phyloP scores from a whole-genome alignment of 2,797 vertebrate genomes.

The Rhabdophis nuchalis region DNA sequence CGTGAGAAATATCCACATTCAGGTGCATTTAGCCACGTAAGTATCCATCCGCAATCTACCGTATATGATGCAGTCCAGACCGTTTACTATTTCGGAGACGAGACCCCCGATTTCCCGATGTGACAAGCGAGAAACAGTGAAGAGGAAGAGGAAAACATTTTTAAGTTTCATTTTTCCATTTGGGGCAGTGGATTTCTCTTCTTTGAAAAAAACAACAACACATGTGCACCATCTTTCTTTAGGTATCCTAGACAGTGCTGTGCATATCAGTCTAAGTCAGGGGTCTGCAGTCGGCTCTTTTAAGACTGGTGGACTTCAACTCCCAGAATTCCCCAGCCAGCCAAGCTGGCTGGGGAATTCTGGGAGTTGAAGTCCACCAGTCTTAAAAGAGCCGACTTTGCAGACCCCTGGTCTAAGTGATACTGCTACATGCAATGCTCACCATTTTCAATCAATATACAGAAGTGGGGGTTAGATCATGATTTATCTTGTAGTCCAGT shows the following conservation, averaged over 20 bases:
- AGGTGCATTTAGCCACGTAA: background rate
- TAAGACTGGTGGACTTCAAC: no score
- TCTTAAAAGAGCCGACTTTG: no score
- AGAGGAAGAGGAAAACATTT: background rate
- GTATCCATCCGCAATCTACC: background rate
- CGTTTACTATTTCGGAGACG: background rate
- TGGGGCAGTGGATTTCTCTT: background rate
- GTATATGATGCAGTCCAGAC: no score
- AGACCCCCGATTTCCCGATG: background rate
- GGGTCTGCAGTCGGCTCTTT: no score
- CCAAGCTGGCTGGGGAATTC: no score
- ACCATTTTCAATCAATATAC: background rate
- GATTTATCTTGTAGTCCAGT: background rate
- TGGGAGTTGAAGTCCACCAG: no score
- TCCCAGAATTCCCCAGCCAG: no score
- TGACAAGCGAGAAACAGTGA: background rate
- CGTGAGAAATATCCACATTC: no score
- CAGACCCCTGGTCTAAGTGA: no score
- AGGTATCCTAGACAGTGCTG: background rate
- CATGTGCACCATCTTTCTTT: background rate
- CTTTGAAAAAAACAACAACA: background rate
- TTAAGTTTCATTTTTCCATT: background rate
- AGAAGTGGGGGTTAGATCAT: background rate
- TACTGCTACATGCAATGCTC: no score
- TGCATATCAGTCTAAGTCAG: background rate